A percentile compares a stretch with the other conserved stretches of the same genome.
phyloP scores from a whole-genome alignment of 2,888 invertebrate genomes.

The Apoda limacodes region DNA sequence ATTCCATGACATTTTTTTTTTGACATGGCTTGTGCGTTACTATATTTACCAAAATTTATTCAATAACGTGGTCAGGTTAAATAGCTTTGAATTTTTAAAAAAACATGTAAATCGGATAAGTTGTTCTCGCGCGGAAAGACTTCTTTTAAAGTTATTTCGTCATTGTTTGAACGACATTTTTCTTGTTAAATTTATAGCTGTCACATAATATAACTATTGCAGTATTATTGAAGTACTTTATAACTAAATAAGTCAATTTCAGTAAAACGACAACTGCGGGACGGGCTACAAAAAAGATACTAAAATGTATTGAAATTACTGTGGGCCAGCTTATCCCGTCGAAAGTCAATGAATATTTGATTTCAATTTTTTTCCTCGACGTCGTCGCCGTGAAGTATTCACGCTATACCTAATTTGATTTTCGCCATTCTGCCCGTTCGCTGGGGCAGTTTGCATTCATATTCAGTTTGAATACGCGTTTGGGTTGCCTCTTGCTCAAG shows the following conservation, averaged over 20 bases:
- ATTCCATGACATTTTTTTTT: too few species aligned
- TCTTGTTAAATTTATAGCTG: too few species aligned
- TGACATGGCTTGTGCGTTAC: too few species aligned
- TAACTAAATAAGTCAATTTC: conserved; percentile 31
- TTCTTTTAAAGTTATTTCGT: too few species aligned
- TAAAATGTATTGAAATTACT: conserved; percentile 69
- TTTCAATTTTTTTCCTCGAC: conserved; percentile 69
- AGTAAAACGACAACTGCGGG: conserved; percentile 23
- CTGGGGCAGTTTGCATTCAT: conserved; percentile 68
- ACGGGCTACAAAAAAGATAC: conserved; percentile 57
- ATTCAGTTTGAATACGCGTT: conserved; percentile 67
- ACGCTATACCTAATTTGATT: conserved; percentile 70
- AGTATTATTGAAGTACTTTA: too few species aligned
- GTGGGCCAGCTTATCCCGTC: conserved; percentile 68
- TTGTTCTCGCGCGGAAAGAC: too few species aligned
- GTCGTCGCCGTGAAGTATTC: conserved; percentile 66
- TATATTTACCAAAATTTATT: too few species aligned
- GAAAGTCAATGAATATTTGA: conserved; percentile 70
- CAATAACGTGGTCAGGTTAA: too few species aligned
- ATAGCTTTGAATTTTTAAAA: too few species aligned
- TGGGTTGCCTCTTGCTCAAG: conserved; percentile 61
- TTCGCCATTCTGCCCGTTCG: conserved; percentile 65
- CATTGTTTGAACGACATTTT: too few species aligned
- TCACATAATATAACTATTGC: too few species aligned
- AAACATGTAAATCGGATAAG: too few species aligned